A percentile compares a stretch with the other conserved stretches of the same genome.
Conservation (phyloP, 64 coral and sea anemone genomes). For the Actinia tenebrosa region DNA sequence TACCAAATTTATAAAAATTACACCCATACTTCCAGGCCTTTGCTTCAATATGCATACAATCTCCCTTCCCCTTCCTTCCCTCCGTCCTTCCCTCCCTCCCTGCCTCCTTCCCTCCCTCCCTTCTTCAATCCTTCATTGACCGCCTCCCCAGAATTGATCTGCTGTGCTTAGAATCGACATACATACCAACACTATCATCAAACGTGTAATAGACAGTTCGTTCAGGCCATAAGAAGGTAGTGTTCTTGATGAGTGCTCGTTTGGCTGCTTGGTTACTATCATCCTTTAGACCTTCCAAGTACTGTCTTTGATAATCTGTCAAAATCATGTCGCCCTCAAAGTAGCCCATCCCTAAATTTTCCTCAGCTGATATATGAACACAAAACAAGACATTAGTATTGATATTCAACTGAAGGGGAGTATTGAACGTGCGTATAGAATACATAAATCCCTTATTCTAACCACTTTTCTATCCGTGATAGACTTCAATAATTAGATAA, state of each 20-base stretch:
- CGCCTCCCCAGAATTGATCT: too few relatives aligned
- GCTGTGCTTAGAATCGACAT: neutral
- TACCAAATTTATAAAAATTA: too few relatives aligned
- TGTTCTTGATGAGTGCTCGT: constrained; percentile 69
- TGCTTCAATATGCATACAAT: too few relatives aligned
- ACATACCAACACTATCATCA: constrained; percentile 71
- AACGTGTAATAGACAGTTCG: constrained; percentile 60
- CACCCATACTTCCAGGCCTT: too few relatives aligned
- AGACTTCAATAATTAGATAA: too few relatives aligned
- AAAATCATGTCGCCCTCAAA: constrained; percentile 66
- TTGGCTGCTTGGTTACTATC: constrained; percentile 1
- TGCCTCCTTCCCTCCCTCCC: too few relatives aligned
- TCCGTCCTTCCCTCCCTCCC: too few relatives aligned
- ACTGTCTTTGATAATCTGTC: constrained; percentile 30
- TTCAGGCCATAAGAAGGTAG: constrained; percentile 75
- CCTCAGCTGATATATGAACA: constrained; percentile 14
- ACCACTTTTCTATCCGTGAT: too few relatives aligned
- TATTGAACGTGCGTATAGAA: too few relatives aligned
- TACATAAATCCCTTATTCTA: too few relatives aligned
- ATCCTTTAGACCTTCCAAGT: constrained; percentile 33
- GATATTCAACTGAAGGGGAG: neutral
- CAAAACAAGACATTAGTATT: neutral
- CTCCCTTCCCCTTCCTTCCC: too few relatives aligned
- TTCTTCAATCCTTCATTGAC: too few relatives aligned
- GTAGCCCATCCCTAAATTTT: constrained; percentile 40